Conservation (phyloP, 2,113 vertebrate species). For the Pygoscelis adeliae region DNA sequence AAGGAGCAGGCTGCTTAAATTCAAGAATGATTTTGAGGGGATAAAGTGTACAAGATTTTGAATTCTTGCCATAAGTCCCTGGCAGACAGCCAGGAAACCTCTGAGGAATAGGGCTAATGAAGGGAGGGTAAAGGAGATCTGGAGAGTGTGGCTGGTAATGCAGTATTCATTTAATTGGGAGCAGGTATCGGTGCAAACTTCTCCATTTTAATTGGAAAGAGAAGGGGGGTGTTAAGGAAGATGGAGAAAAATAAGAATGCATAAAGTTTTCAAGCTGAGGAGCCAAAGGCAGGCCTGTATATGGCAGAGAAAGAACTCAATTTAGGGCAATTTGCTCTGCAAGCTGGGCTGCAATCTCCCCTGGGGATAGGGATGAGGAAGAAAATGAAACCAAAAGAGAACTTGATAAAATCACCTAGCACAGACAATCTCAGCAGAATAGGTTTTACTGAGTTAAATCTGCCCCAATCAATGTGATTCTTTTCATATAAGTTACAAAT, state of each 20-base stretch:
- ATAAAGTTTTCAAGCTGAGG: constrained; percentile 89
- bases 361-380: constrained; percentile 91
- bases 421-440: constrained; percentile 90
- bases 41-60: constrained; percentile 85
- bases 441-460: constrained; percentile 97
- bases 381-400: constrained; percentile 98
- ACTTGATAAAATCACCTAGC: constrained; percentile 94
- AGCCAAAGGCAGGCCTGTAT: constrained; percentile 91
- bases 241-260: constrained; percentile 82
- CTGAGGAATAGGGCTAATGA: constrained; percentile 86
- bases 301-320: constrained; percentile 96
- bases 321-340: constrained; percentile 99
- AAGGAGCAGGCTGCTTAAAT: constrained; percentile 81
- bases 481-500: constrained; percentile 98
- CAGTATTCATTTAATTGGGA: constrained; percentile 86
- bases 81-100: constrained; percentile 83
- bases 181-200: constrained; percentile 84
- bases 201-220: constrained; percentile 86
- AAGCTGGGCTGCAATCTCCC: constrained; percentile 92
- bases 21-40: constrained; percentile 81
- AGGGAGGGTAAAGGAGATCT: constrained; percentile 86
- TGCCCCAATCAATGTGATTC: constrained; percentile 96
- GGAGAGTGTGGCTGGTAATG: constrained; percentile 78
- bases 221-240: constrained; percentile 83
- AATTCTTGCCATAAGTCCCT: constrained; percentile 85